Evolutionary conservation across 2,113 vertebrate species (phyloP).

Genomic region (Camelus dromedarius): DNA sequence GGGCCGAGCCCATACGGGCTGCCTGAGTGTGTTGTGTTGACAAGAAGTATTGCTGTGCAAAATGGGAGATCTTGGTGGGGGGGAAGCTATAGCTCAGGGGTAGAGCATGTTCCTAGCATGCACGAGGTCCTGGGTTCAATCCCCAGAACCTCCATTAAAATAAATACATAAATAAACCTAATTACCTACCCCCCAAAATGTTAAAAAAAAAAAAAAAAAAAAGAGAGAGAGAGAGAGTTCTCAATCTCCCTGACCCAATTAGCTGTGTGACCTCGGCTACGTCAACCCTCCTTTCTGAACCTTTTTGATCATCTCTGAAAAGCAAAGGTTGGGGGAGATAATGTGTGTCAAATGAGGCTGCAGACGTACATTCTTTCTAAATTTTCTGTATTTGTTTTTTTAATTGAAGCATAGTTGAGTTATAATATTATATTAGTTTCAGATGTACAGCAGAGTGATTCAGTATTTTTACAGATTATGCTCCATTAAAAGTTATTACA

Average conservation of each 20-base stretch:
- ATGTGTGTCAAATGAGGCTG: neutral
- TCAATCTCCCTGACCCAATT: accelerated
- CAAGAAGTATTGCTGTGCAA: neutral
- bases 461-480: neutral
- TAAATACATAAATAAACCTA: too few relatives aligned
- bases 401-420: neutral
- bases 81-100: too few relatives aligned
- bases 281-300: neutral
- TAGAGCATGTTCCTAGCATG: too few relatives aligned
- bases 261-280: neutral
- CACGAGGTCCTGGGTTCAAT: too few relatives aligned
- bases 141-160: too few relatives aligned
- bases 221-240: too few relatives aligned
- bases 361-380: neutral
- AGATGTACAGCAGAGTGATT: neutral
- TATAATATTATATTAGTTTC: neutral
- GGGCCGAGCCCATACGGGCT: neutral
- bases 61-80: too few relatives aligned
- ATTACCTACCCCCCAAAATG: too few relatives aligned
- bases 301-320: neutral
- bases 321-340: neutral
- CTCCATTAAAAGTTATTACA: neutral
- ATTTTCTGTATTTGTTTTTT: neutral
- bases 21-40: neutral
- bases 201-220: too few relatives aligned